Evolutionary conservation across 2,797 vertebrate species (phyloP).

Genomic region (Rachycentron canadum): DNA sequence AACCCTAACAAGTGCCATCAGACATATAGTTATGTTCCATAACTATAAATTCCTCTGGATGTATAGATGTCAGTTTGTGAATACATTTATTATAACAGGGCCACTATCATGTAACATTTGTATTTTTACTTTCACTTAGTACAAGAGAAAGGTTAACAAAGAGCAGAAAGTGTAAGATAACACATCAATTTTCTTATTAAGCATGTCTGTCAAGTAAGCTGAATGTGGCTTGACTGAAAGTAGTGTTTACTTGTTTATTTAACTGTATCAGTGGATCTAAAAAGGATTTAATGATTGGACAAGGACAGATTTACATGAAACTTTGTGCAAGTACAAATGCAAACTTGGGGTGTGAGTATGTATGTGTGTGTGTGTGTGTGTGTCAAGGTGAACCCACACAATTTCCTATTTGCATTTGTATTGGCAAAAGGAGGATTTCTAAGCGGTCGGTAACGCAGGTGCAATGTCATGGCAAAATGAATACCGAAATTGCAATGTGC

Average conservation of each 20-base stretch:
- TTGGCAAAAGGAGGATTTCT: not conserved
- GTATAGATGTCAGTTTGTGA: conserved; percentile 33
- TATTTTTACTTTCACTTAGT: conserved; percentile 33
- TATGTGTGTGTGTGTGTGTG: not conserved
- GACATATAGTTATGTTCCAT: conserved; percentile 39
- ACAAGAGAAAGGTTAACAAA: conserved; percentile 23
- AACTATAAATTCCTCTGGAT: conserved; percentile 35
- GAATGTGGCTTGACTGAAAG: not conserved
- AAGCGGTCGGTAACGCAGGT: not conserved
- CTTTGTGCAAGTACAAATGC: not conserved
- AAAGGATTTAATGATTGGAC: not conserved
- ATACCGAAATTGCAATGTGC: conserved; percentile 3
- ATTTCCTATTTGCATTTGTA: not conserved
- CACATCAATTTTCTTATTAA: not conserved
- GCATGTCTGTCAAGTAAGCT: not conserved
- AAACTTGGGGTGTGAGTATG: not conserved
- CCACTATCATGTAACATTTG: conserved; percentile 22
- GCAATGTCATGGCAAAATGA: conserved; percentile 19
- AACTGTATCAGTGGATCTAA: not conserved
- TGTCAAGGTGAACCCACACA: not conserved
- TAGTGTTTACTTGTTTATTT: not conserved
- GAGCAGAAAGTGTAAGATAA: not conserved
- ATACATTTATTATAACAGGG: conserved; percentile 21
- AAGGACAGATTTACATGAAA: not conserved
- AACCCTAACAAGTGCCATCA: conserved; percentile 16